Percentiles rank a stretch among this genome's conserved stretches.
phyloP scores from a whole-genome alignment of 2,888 invertebrate species.

The Eupithecia subfuscata region DNA sequence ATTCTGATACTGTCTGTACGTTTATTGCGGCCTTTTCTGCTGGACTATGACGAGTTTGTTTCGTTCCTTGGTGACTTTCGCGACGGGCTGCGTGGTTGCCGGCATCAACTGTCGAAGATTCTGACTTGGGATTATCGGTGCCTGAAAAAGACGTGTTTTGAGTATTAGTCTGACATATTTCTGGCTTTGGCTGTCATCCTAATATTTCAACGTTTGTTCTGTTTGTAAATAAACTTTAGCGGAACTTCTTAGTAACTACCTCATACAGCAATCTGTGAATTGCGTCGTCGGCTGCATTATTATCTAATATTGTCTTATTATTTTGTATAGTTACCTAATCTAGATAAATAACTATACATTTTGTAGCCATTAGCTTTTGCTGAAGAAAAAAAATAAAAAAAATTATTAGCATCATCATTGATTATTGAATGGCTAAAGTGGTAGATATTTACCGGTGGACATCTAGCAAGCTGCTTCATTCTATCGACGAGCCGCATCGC shows the following conservation, averaged over 20 bases:
- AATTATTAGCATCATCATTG: too few species aligned
- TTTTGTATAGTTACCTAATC: too few species aligned
- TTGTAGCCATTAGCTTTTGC: too few species aligned
- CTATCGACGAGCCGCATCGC: constrained; percentile 78
- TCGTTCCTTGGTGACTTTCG: constrained; percentile 92
- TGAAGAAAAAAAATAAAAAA: too few species aligned
- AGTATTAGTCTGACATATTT: background rate
- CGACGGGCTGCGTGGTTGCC: constrained; percentile 85
- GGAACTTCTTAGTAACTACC: too few species aligned
- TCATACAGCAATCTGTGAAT: too few species aligned
- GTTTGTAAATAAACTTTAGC: too few species aligned
- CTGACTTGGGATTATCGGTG: constrained; percentile 86
- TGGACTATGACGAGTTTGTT: constrained; percentile 93
- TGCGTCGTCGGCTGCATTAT: too few species aligned
- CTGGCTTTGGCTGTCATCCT: background rate
- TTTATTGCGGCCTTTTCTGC: constrained; percentile 76
- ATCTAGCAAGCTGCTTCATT: constrained; percentile 76
- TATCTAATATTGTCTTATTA: too few species aligned
- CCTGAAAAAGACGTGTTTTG: constrained; percentile 60
- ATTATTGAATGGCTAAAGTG: too few species aligned
- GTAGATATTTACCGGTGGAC: constrained; percentile 63
- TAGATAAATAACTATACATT: too few species aligned
- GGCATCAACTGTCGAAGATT: constrained; percentile 88
- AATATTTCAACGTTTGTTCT: too few species aligned
- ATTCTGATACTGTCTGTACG: background rate